Conservation (phyloP, 2,797 vertebrate genomes). For the Orientallactaga sibirica region DNA sequence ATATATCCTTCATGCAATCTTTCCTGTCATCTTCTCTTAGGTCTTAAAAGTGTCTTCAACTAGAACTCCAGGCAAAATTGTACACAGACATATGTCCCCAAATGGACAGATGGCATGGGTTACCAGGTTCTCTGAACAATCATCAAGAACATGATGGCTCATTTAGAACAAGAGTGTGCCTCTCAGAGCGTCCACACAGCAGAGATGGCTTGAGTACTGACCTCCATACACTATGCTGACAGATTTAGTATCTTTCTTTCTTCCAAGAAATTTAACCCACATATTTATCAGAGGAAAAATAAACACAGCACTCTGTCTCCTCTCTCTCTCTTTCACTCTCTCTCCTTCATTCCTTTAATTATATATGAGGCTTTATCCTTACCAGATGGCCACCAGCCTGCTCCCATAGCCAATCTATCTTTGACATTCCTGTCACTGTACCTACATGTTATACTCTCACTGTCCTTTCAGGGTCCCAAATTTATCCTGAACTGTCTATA, state of each 20-base stretch:
- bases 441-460: neutral
- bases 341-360: neutral
- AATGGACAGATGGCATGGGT: neutral
- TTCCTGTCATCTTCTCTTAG: neutral
- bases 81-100: neutral
- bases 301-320: neutral
- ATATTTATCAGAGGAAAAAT: conserved; percentile 51
- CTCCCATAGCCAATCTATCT: neutral
- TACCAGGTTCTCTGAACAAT: neutral
- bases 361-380: neutral
- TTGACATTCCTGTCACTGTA: neutral
- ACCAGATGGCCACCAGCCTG: no score
- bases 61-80: neutral
- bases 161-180: neutral
- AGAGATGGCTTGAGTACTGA: conserved; percentile 6
- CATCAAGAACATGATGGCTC: neutral
- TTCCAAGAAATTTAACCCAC: neutral
- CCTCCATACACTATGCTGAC: neutral
- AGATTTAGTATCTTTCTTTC: neutral
- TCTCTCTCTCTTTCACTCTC: neutral
- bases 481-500: neutral
- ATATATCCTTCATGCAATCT: neutral
- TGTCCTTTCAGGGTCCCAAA: neutral
- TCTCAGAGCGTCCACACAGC: neutral
- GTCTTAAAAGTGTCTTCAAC: neutral